These are phyloP conservation scores for Gambusia holbrooki DNA, from an alignment of 2,113 vertebrate species.

Conservation along the genomic window DNA sequence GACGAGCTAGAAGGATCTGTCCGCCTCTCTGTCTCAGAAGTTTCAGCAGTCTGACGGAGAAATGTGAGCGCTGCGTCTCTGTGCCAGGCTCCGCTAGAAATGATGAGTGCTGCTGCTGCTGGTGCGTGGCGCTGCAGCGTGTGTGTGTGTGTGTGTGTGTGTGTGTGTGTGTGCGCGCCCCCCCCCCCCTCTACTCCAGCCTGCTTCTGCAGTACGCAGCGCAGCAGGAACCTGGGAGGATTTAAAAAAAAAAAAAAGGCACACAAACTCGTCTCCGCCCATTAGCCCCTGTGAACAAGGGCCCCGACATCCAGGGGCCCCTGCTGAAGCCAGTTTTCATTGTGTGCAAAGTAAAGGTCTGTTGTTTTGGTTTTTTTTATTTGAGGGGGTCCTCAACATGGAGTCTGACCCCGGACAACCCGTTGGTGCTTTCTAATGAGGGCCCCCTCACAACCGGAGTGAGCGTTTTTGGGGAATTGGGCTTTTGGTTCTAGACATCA, in stretches of 20 bases:
- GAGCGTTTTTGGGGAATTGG: constrained; percentile 7
- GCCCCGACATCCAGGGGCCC: constrained; percentile 36
- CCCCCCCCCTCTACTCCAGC: constrained; percentile 41
- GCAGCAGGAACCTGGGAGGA: constrained; percentile 56
- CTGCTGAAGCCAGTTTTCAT: constrained; percentile 35
- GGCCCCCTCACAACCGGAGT: constrained; percentile 15
- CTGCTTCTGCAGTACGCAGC: constrained; percentile 74
- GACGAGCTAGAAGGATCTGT: constrained; percentile 39
- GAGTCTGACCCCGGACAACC: constrained; percentile 38
- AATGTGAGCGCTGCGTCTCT: constrained; percentile 59
- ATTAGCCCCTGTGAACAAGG: constrained; percentile 49
- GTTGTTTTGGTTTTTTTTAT: background rate
- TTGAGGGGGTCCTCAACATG: constrained; percentile 18
- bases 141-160: no score
- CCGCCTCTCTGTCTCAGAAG: constrained; percentile 48
- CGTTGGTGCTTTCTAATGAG: constrained; percentile 15
- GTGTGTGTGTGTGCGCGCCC: constrained; percentile 37
- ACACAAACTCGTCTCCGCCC: constrained; percentile 69
- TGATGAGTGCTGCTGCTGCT: constrained; percentile 10
- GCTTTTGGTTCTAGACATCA: background rate
- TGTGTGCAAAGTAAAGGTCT: constrained; percentile 28
- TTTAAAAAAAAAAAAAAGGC: constrained; percentile 36
- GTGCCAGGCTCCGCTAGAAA: constrained; percentile 55
- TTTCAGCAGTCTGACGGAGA: constrained; percentile 49
- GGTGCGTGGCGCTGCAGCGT: constrained; percentile 56